A percentile compares a stretch with the other conserved stretches of the same genome.
Evolutionary conservation across 2,888 invertebrate genomes (phyloP).

Genomic region (Oxycera nigricornis): DNA sequence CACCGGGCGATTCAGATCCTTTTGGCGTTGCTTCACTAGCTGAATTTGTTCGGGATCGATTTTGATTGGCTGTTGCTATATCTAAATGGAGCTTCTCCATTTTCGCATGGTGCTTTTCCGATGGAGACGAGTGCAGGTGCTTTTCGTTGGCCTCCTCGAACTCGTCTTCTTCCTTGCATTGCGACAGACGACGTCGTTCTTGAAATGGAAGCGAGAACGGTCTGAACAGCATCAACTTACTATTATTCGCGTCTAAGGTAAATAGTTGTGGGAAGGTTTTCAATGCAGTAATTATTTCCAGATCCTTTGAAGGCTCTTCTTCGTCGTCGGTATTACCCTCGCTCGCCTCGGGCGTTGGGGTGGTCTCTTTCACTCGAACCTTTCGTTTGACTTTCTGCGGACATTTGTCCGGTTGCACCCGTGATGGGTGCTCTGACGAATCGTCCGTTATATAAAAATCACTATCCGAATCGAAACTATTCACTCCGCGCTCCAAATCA

Average conservation of each 20-base stretch:
- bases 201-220: slow-evolving; percentile 64
- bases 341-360: slow-evolving; percentile 37
- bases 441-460: slow-evolving; percentile 40
- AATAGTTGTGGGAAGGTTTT: slow-evolving; percentile 51
- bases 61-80: slow-evolving; percentile 1
- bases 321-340: slow-evolving; percentile 45
- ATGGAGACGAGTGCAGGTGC: slow-evolving; percentile 34
- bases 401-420: background rate
- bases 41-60: background rate
- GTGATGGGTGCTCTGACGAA: slow-evolving; percentile 17
- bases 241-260: slow-evolving; percentile 50
- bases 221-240: slow-evolving; percentile 51
- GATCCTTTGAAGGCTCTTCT: slow-evolving; percentile 45
- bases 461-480: slow-evolving; percentile 56
- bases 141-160: slow-evolving; percentile 60
- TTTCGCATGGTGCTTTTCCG: background rate
- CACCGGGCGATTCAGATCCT: background rate
- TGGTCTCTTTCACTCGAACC: background rate
- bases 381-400: slow-evolving; percentile 10
- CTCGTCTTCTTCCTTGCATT: slow-evolving; percentile 80
- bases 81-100: slow-evolving; percentile 19
- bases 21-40: background rate
- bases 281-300: slow-evolving; percentile 47
- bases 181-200: slow-evolving; percentile 74
- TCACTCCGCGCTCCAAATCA: slow-evolving; percentile 54